phyloP scores from a whole-genome alignment of 2,888 invertebrate genomes.

The Thereva unica region DNA sequence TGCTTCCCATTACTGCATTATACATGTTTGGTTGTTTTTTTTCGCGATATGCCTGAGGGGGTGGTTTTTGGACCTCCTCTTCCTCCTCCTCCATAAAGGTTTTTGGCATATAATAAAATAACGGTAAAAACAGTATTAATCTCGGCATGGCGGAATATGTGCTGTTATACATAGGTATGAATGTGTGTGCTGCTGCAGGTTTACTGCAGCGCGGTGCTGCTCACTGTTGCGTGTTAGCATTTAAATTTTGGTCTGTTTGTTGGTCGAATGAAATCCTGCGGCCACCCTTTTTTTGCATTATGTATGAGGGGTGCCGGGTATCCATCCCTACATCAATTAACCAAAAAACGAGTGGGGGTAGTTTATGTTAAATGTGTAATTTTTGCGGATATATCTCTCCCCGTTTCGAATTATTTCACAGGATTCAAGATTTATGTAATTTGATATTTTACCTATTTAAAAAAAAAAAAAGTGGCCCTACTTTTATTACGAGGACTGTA shows the following conservation, averaged over 20 bases:
- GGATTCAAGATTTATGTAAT: too few relatives aligned
- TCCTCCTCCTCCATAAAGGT: background rate
- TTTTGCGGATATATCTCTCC: too few relatives aligned
- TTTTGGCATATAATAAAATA: slow-evolving; percentile 21
- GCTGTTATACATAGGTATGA: background rate
- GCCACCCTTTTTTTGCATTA: slow-evolving; percentile 20
- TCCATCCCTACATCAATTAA: slow-evolving; percentile 28
- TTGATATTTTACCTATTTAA: too few relatives aligned
- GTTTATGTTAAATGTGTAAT: background rate
- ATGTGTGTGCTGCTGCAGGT: slow-evolving; percentile 29
- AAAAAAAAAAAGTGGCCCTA: too few relatives aligned
- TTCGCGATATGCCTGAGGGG: background rate
- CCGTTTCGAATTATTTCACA: too few relatives aligned
- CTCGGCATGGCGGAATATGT: background rate
- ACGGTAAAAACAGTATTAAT: slow-evolving; percentile 29
- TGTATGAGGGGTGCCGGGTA: background rate
- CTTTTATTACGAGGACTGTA: too few relatives aligned
- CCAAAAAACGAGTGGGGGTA: background rate
- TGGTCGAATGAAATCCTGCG: slow-evolving; percentile 34
- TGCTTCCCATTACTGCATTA: background rate
- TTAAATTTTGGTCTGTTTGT: slow-evolving; percentile 37
- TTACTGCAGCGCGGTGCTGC: slow-evolving; percentile 24
- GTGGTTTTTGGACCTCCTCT: background rate
- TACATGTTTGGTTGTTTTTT: background rate
- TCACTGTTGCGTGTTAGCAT: slow-evolving; percentile 29